A percentile compares a stretch with the other conserved stretches of the same genome.
Conservation (phyloP, 2,797 vertebrate genomes). For the Helicolenus hilgendorfi region DNA sequence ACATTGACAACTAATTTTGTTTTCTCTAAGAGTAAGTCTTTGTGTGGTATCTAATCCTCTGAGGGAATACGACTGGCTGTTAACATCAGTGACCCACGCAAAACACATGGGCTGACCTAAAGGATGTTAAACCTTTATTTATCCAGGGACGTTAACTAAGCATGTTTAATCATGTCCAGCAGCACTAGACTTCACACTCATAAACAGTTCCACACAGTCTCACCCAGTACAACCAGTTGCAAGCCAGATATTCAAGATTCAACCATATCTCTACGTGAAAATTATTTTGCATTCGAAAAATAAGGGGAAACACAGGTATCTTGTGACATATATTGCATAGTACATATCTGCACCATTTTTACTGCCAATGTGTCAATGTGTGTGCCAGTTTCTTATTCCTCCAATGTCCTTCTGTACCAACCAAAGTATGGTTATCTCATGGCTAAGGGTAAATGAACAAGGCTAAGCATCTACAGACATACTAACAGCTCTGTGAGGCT, state of each 20-base stretch:
- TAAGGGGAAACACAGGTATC: not conserved
- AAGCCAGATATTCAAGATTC: not conserved
- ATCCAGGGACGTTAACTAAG: conserved; percentile 19
- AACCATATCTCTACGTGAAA: not conserved
- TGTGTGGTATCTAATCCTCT: not conserved
- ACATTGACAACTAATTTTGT: not conserved
- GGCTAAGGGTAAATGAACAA: not conserved
- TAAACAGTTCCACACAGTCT: conserved; percentile 22
- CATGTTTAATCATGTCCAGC: conserved; percentile 36
- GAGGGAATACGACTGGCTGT: not conserved
- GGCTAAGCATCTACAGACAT: not conserved
- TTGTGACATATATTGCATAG: not conserved
- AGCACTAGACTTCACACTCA: conserved; percentile 11
- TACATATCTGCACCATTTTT: not conserved
- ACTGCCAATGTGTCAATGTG: not conserved
- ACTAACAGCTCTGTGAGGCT: no score
- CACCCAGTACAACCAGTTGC: conserved; percentile 3
- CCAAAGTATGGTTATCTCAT: not conserved
- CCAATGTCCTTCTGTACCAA: not conserved
- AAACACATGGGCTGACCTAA: not conserved
- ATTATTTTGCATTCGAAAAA: not conserved
- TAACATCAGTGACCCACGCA: conserved; percentile 8
- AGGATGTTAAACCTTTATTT: conserved; percentile 30
- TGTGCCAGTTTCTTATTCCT: not conserved
- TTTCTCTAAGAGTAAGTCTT: not conserved